Evolutionary conservation across 2,113 vertebrate genomes (phyloP).

Genomic region (Oreamnos americanus): DNA sequence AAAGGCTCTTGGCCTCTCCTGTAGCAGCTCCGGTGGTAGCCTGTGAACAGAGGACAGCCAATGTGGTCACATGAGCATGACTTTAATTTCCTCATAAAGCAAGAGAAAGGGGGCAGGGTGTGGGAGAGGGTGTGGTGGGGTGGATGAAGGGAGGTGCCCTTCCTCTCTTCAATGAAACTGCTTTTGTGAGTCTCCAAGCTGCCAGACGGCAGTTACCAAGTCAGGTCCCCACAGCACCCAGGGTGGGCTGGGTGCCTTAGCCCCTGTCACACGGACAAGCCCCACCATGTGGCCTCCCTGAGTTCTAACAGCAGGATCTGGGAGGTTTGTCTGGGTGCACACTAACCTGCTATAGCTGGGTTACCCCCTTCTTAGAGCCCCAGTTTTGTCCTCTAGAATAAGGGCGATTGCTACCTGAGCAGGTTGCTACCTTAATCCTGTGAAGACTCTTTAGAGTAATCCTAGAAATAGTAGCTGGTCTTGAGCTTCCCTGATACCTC

Average conservation of each 20-base stretch:
- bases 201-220: accelerated
- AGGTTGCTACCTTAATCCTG: not conserved
- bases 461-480: not conserved
- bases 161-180: not conserved
- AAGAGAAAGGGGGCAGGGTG: not conserved
- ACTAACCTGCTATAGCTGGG: not conserved
- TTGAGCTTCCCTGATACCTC: not conserved
- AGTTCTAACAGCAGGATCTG: not conserved
- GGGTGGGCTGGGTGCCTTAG: not conserved
- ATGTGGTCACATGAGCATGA: too few relatives aligned
- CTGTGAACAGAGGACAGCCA: not conserved
- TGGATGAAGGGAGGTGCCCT: not conserved
- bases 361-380: not conserved
- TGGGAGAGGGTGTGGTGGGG: not conserved
- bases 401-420: not conserved
- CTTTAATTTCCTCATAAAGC: too few relatives aligned
- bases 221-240: not conserved
- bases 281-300: not conserved
- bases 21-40: not conserved
- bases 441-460: not conserved
- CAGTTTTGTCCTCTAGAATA: not conserved
- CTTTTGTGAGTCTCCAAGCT: not conserved
- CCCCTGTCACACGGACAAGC: not conserved
- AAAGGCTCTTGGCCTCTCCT: not conserved
- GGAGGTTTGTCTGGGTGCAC: not conserved